Evolutionary conservation across 1,140 invertebrate species (phyloP).

Genomic region (Cydia pomonella): DNA sequence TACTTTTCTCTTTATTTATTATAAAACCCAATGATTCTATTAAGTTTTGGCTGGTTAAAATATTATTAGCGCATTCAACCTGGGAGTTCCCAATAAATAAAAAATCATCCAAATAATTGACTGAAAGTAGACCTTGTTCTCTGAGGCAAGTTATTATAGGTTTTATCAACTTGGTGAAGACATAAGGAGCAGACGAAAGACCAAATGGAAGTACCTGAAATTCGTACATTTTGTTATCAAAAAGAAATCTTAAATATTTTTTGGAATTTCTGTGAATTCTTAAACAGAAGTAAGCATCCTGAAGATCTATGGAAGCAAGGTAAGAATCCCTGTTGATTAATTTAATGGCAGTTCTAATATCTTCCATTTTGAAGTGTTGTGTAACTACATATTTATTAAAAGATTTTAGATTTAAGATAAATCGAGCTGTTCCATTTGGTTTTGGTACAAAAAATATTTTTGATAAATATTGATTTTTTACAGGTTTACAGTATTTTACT

Average conservation of each 20-base stretch:
- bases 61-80: conserved; percentile 5
- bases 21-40: conserved; percentile 27
- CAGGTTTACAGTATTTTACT: conserved; percentile 18
- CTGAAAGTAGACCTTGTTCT: conserved; percentile 26
- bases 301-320: conserved; percentile 38
- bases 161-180: conserved; percentile 47
- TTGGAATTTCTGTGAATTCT: conserved; percentile 30
- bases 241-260: conserved; percentile 40
- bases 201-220: conserved; percentile 45
- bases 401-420: conserved; percentile 38
- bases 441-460: conserved; percentile 28
- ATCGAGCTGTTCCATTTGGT: conserved; percentile 24
- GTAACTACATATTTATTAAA: conserved; percentile 40
- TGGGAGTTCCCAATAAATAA: conserved; percentile 25
- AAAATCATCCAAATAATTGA: conserved; percentile 36
- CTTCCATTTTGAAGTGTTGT: conserved; percentile 41
- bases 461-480: conserved; percentile 23
- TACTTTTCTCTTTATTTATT: conserved; percentile 32
- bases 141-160: conserved; percentile 37
- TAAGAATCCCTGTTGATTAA: conserved; percentile 34
- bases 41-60: conserved; percentile 11
- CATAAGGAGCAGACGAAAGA: conserved; percentile 38
- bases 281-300: conserved; percentile 43
- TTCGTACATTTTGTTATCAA: conserved; percentile 38
- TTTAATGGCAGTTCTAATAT: conserved; percentile 38